Conservation (phyloP, 2,888 invertebrate genomes). For the Vannuccia rotundouncinata region DNA sequence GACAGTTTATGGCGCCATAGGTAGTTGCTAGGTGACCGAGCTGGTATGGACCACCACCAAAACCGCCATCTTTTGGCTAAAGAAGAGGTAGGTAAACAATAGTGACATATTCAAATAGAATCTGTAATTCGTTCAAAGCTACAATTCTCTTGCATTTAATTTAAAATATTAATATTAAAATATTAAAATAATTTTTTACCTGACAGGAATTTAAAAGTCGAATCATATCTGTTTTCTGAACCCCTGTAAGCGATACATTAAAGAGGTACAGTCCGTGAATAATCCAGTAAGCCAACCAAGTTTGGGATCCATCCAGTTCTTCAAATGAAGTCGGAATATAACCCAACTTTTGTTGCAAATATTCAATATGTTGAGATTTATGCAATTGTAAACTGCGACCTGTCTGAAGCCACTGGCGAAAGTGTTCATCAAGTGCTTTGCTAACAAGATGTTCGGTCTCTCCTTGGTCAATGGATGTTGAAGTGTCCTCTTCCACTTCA, state of each 20-base stretch:
- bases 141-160: no score
- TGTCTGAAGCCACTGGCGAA: conserved; percentile 14
- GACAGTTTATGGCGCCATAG: conserved; percentile 88
- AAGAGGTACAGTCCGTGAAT: conserved; percentile 78
- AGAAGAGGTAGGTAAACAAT: no score
- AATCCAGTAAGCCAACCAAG: conserved; percentile 97
- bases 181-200: background rate
- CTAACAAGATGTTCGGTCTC: conserved; percentile 36
- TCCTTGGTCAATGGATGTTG: conserved; percentile 33
- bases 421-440: conserved; percentile 31
- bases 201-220: conserved; percentile 6
- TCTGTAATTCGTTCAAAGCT: no score
- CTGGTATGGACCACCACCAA: conserved; percentile 85
- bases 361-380: conserved; percentile 10
- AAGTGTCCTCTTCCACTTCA: conserved; percentile 5
- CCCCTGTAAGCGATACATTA: conserved; percentile 61
- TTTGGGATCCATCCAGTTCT: conserved; percentile 83
- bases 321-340: conserved; percentile 47
- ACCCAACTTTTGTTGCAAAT: conserved; percentile 33
- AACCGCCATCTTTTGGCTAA: conserved; percentile 31
- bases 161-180: background rate
- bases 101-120: no score
- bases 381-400: background rate
- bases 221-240: background rate
- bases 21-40: conserved; percentile 88